Base-by-base conservation (phyloP, 2,888 invertebrate species). In the Sinotaia quadrata region DNA sequence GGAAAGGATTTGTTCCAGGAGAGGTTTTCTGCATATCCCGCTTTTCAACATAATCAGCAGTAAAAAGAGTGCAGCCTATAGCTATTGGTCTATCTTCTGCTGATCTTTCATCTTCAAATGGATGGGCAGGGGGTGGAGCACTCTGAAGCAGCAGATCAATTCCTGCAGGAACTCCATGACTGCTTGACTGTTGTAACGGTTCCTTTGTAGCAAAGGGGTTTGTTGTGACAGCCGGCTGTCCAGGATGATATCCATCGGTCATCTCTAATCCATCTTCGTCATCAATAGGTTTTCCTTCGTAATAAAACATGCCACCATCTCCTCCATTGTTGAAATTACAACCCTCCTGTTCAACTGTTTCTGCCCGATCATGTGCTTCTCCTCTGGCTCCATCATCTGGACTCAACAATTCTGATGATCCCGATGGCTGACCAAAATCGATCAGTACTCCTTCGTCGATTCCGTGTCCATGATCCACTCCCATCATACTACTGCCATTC, bases 141-240 rank as follows among this genome's bases (percentile, higher is more conserved):
- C 33, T 65, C 33, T 65, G 65, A 15, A 65, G 37, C 41, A 65
- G 44, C 5, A 65, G 65, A 24, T 65, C 65, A 7, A 65, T 56
- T 8, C 56, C 65, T 5, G 65, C 41, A 2, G 65, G 41, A 31
- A 44, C 12, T 1, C 52, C 33, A 24, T 36, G 44, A 24, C 2
- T 8, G 12, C 15, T 12, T n/a, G n/a, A 27, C 15, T 12, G 4
- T 3, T 21, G n/a, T 2, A n/a, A 8, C 29, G 36, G 37, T 5
- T 54, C 62, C n/a, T 54, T 54, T 31, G 33, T 41, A 5, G 10
- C 54, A 44, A 65, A 65, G 31, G 65, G 65, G 65, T 65, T 65
- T 5, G 44, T 56, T 34, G 34, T 15, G 24, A 27, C 15, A 18
- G 51, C 24, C 4, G 63, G 37, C 33, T 56, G 65, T 4, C 65